These are phyloP conservation scores for Apus apus DNA, from an alignment of 2,113 vertebrate genomes.

Conservation along the genomic window DNA sequence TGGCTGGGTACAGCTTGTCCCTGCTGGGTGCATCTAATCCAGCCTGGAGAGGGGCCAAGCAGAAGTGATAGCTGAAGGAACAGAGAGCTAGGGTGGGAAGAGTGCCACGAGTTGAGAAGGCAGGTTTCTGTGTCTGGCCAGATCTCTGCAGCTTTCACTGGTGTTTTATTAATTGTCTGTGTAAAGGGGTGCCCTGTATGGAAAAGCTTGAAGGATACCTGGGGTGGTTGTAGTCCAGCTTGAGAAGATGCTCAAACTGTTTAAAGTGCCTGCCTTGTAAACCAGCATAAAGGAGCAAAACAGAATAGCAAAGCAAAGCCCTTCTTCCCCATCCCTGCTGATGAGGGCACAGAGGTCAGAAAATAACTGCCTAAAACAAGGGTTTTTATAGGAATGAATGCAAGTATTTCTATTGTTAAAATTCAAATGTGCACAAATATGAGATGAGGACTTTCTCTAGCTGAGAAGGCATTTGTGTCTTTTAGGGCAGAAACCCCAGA, in stretches of 20 bases:
- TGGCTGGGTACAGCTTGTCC: neutral
- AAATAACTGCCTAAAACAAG: neutral
- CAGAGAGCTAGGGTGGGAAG: neutral
- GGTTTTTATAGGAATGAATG: neutral
- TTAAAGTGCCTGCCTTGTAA: neutral
- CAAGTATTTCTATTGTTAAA: neutral
- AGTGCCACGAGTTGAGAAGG: neutral
- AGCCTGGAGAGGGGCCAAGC: conserved; percentile 23
- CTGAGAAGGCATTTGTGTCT: neutral
- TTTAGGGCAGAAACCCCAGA: neutral
- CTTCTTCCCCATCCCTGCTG: neutral
- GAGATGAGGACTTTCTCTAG: neutral
- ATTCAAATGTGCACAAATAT: neutral
- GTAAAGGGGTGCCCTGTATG: neutral
- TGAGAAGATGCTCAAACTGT: neutral
- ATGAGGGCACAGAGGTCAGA: neutral
- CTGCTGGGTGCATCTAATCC: neutral
- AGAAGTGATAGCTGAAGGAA: neutral
- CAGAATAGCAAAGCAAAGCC: neutral
- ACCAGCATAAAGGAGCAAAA: neutral
- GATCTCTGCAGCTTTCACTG: neutral
- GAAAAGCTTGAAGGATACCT: neutral
- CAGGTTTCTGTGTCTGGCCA: neutral
- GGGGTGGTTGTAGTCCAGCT: neutral
- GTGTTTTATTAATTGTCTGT: neutral